These are phyloP conservation scores for Brienomyrus longianalis DNA, from an alignment of 2,113 vertebrate genomes.

Conservation along the genomic window DNA sequence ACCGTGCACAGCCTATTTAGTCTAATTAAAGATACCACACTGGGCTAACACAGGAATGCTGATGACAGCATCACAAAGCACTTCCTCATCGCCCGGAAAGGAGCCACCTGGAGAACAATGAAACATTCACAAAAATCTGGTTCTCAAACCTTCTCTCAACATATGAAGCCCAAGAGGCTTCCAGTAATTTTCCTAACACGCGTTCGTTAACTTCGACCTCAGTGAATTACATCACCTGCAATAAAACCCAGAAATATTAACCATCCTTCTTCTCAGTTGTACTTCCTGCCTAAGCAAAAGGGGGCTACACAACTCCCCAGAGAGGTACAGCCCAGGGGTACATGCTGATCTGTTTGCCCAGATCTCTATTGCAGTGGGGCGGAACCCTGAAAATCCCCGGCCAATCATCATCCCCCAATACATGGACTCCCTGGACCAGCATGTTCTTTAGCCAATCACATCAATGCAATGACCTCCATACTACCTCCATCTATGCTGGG, in stretches of 20 bases:
- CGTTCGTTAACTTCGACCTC: background rate
- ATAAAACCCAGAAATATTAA: background rate
- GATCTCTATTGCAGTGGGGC: background rate
- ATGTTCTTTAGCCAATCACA: background rate
- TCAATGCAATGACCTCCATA: background rate
- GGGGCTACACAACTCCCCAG: background rate
- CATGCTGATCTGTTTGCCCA: background rate
- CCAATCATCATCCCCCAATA: background rate
- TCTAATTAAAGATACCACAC: background rate
- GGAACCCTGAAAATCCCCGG: background rate
- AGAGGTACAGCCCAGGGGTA: background rate
- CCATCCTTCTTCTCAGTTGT: background rate
- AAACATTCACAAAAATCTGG: background rate
- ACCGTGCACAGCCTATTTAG: background rate
- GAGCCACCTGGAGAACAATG: background rate
- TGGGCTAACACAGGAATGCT: background rate
- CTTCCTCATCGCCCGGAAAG: background rate
- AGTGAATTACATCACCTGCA: background rate
- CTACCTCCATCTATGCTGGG: too few relatives aligned
- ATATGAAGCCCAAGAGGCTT: background rate
- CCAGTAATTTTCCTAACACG: background rate
- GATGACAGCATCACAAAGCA: background rate
- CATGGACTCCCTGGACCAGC: background rate
- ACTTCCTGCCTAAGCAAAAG: background rate
- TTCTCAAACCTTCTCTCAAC: background rate